Conservation (phyloP, 2,113 vertebrate genomes). For the Paralichthys olivaceus region DNA sequence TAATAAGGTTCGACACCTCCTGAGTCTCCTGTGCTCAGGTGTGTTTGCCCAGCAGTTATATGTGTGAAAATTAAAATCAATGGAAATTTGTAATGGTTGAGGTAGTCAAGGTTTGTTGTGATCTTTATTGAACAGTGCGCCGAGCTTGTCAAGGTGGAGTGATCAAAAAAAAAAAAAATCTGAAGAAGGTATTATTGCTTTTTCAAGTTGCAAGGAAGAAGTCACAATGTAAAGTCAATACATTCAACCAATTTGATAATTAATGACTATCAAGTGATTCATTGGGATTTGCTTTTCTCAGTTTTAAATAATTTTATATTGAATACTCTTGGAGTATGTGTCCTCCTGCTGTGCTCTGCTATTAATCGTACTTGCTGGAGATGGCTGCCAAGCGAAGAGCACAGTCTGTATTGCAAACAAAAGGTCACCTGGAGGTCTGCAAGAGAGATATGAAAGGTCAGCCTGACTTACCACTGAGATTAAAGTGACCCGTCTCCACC, state of each 20-base stretch:
- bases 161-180: not conserved
- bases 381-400: slow-evolving; percentile 52
- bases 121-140: slow-evolving; percentile 40
- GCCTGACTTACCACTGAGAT: slow-evolving; percentile 51
- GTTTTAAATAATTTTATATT: not conserved
- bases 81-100: slow-evolving; percentile 40
- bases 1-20: slow-evolving; percentile 38
- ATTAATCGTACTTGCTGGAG: slow-evolving; percentile 28
- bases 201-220: slow-evolving; percentile 19
- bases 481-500: slow-evolving; percentile 56
- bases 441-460: slow-evolving; percentile 62
- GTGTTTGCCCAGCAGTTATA: slow-evolving; percentile 23
- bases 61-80: slow-evolving; percentile 60
- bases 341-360: slow-evolving; percentile 18
- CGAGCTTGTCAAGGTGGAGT: slow-evolving; percentile 9
- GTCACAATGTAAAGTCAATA: slow-evolving; percentile 11
- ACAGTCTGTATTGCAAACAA: slow-evolving; percentile 77
- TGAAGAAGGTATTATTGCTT: not conserved
- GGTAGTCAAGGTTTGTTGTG: slow-evolving; percentile 19
- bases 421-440: slow-evolving; percentile 65
- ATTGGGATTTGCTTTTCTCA: slow-evolving; percentile 18
- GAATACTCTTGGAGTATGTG: not conserved
- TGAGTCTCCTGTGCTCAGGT: slow-evolving; percentile 12
- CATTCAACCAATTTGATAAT: slow-evolving; percentile 5
- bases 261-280: not conserved